Conservation (phyloP, 2,888 invertebrate species). For the Alviniconcha strummeri region DNA sequence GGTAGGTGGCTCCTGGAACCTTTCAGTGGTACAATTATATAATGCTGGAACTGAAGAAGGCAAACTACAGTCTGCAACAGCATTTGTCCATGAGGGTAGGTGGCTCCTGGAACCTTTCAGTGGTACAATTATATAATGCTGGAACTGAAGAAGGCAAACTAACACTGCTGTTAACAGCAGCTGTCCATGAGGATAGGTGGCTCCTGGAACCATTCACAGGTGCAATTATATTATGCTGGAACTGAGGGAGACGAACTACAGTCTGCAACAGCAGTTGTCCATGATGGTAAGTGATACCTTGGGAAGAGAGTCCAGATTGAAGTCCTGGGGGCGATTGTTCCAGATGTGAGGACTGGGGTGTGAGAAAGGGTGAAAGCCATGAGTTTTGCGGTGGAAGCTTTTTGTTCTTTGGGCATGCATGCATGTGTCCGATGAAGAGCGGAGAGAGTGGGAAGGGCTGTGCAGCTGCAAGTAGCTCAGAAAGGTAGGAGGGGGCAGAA, state of each 20-base stretch:
- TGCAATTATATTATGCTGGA: conserved; percentile 48
- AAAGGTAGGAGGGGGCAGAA: too few species aligned
- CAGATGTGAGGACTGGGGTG: too few species aligned
- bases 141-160: conserved; percentile 61
- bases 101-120: neutral
- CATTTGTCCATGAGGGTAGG: conserved; percentile 55
- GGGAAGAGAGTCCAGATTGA: too few species aligned
- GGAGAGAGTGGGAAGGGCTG: too few species aligned
- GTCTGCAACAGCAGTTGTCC: conserved; percentile 58
- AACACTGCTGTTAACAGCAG: conserved; percentile 60
- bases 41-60: conserved; percentile 59
- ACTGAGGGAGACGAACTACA: conserved; percentile 57
- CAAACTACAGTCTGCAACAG: conserved; percentile 56
- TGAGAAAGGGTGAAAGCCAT: too few species aligned
- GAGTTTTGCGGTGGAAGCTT: too few species aligned
- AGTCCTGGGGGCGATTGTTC: too few species aligned
- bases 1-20: conserved; percentile 50
- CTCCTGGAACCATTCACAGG: neutral
- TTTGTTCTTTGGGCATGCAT: too few species aligned
- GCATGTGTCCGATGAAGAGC: too few species aligned
- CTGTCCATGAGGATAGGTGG: conserved; percentile 58
- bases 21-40: too few species aligned
- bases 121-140: conserved; percentile 35
- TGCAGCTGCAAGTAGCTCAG: too few species aligned
- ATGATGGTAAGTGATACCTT: conserved; percentile 54